Evolutionary conservation across 2,113 vertebrate species (phyloP).

Genomic region (Nothoprocta perdicaria): DNA sequence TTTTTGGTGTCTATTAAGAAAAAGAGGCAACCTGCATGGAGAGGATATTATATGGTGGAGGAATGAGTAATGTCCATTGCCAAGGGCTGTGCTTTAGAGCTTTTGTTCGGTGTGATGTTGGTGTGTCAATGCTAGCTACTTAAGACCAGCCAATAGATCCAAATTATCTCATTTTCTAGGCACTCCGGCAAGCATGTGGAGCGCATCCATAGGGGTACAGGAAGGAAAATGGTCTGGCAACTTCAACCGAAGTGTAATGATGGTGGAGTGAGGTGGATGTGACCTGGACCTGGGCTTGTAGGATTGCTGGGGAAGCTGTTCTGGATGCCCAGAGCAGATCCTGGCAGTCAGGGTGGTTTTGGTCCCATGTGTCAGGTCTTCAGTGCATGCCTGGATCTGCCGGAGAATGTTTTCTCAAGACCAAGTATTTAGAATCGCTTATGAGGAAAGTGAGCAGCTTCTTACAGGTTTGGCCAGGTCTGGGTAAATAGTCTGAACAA

Average conservation of each 20-base stretch:
- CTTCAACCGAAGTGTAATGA: not conserved
- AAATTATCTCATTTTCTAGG: not conserved
- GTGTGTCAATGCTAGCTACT: not conserved
- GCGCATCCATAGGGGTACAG: not conserved
- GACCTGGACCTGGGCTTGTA: not conserved
- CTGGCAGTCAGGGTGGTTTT: not conserved
- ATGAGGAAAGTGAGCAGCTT: not conserved
- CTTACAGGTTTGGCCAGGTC: not conserved
- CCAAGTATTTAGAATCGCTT: not conserved
- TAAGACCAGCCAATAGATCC: no score
- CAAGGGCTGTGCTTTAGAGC: not conserved
- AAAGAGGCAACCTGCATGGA: not conserved
- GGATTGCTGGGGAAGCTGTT: not conserved
- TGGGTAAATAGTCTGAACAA: not conserved
- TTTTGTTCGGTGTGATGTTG: not conserved
- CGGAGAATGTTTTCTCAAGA: not conserved
- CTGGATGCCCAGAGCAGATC: not conserved
- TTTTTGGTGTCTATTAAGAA: not conserved
- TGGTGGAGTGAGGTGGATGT: not conserved
- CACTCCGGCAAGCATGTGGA: not conserved
- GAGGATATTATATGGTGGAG: not conserved
- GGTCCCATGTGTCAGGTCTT: not conserved
- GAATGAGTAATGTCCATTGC: not conserved
- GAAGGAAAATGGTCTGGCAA: not conserved
- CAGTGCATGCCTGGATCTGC: not conserved